Evolutionary conservation across 2,888 invertebrate species (phyloP), one percentile per base, ranked within the genome.

Genomic region (Drosophila subquinaria): DNA sequence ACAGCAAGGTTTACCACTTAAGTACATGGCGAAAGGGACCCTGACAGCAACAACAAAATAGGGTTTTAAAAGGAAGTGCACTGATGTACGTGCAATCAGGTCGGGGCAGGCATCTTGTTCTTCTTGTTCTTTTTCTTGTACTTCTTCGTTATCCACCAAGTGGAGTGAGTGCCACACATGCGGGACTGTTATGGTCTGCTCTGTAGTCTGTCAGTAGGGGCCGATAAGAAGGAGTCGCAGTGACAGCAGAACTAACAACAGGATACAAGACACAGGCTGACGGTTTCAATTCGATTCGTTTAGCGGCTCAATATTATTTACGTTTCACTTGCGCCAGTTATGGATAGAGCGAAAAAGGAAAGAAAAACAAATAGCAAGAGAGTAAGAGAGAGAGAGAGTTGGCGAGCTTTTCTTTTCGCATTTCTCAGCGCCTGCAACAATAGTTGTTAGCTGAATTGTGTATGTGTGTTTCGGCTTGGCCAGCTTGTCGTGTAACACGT

Each of bases 401-500:
- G 30, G 17, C 10, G 33, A 52, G 68, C 62, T 75, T 64, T 75
- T 82, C 53, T 66, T 75, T 75, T 76, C 52, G 69, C 51, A 64
- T 67, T 64, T 53, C 69, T 61, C 33, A 47, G 63, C 70, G 68
- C 40, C 60, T 48, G 43, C 36, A 47, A 65, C 79, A 76, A 69
- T 60, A 63, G 70, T 75, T 57, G 57, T 48, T 38, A 43, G 47
- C 47, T 59, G 65, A 10, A 30, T 48, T 48, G 61, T 40, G 27
- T 27, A 20, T 33, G 27, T 27, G 45, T 47, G 20, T 40, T 17
- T 40, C 27, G 33, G 35, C 70, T 55, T 66, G 80, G 81, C 63
- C 73, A 69, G 81, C 86, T 79, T 85, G 88, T 74, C 87, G 78
- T 83, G 76, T 82, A 81, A 86, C 86, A 90, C 87, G 79, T 90